Percentiles rank a stretch among this genome's conserved stretches.
These are phyloP conservation scores for Pseudochaenichthys georgianus DNA, from an alignment of 2,797 vertebrate genomes.

Conservation along the genomic window DNA sequence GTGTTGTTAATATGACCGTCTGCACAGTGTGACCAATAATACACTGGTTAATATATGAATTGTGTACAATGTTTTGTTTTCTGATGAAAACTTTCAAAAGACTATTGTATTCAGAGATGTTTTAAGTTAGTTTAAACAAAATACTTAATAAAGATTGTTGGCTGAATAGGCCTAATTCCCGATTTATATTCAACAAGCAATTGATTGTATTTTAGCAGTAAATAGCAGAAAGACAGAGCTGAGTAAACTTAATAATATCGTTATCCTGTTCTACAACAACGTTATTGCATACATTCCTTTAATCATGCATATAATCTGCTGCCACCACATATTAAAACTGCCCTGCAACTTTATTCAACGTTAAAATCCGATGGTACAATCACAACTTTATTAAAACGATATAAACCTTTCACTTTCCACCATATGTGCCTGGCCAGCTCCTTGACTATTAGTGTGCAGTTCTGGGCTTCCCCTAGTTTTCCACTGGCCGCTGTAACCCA, in stretches of 20 bases:
- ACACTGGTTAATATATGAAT: neutral
- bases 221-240: too few relatives aligned
- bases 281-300: too few relatives aligned
- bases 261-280: too few relatives aligned
- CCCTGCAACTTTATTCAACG: neutral
- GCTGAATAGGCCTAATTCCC: too few relatives aligned
- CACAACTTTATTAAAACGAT: slow-evolving; percentile 14
- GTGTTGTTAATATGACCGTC: neutral
- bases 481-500: slow-evolving; percentile 77
- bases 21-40: neutral
- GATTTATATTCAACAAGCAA: too few relatives aligned
- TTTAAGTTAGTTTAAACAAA: too few relatives aligned
- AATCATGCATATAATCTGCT: neutral
- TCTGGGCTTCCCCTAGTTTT: slow-evolving; percentile 71
- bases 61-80: too few relatives aligned
- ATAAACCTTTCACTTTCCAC: slow-evolving; percentile 26
- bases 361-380: neutral
- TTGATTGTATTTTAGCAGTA: too few relatives aligned
- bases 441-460: slow-evolving; percentile 43
- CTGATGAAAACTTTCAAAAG: too few relatives aligned
- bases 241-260: too few relatives aligned
- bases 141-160: too few relatives aligned
- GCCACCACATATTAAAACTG: neutral
- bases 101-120: too few relatives aligned
- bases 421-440: slow-evolving; percentile 31